Base-by-base conservation (phyloP, 2,797 vertebrate species). In the Lemur catta region DNA sequence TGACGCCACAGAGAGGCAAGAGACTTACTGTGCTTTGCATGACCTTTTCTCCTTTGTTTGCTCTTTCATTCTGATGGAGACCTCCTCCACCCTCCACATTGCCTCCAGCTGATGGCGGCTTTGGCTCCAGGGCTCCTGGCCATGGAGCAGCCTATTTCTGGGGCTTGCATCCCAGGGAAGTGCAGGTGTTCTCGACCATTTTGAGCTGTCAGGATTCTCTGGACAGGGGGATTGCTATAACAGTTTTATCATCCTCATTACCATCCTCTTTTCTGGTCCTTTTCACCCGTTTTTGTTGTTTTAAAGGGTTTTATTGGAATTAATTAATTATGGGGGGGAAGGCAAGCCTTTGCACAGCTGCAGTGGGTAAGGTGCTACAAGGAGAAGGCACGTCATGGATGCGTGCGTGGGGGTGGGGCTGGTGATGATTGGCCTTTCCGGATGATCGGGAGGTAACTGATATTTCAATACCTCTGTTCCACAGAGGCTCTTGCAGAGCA, bases 301-400 rank as follows among this genome's bases (percentile, higher is more conserved):
- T 69, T 67, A 52, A 86, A 79, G 48, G 26, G 18, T 55, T 69
- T 84, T 92, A 12, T 93, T 84, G 82, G 59, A 43, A 78, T 90
- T 78, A 52, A 43, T 80, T 92, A 75, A 76, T 61, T 84, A 74
- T 22, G 59, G 17, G 78, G 57, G 28, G 8, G 10, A 18, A 50
- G 55, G 24, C 52, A 90, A 69, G 76, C 35, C 35, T 59, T 76
- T n/a, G 1, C 72, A 26, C 7, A 43, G 59, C n/a, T 81, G 46
- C 48, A 80, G 35, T 74, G 69, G 52, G 2, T 72, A 48, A 18
- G n/a, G 22, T 46, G 30, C 48, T 63, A 1, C 35, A 15, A 55
- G 71, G 91, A 72, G 20, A 38, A n/a, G 5, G 18, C 35, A 24
- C 20, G 57, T 87, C n/a, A 0, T 15, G 41, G n/a, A 7, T 67